A percentile compares a stretch with the other conserved stretches of the same genome.
phyloP scores from a whole-genome alignment of 2,888 invertebrate genomes.

The Mythimna lalbum region DNA sequence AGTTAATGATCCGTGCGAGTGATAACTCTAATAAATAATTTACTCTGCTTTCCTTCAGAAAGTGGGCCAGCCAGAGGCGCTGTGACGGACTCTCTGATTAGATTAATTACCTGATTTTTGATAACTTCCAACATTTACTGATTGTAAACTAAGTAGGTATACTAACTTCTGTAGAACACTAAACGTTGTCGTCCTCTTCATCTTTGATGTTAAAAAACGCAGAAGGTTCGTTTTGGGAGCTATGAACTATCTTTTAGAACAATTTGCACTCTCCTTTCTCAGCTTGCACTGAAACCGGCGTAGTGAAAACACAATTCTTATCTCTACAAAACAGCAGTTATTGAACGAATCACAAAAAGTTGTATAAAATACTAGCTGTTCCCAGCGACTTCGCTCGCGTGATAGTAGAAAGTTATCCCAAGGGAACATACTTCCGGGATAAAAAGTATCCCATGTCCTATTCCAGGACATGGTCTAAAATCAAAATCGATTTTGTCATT shows the following conservation, averaged over 20 bases:
- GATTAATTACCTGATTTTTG: constrained; percentile 53
- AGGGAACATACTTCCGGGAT: no score
- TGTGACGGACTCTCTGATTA: constrained; percentile 63
- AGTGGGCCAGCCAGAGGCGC: constrained; percentile 65
- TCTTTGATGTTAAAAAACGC: no score
- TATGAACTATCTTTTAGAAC: not conserved
- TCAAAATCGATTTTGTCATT: no score
- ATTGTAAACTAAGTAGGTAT: constrained; percentile 7
- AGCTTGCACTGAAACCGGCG: not conserved
- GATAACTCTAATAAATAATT: constrained; percentile 66
- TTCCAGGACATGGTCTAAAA: no score
- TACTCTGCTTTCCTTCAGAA: constrained; percentile 63
- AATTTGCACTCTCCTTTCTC: no score
- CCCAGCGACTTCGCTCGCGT: no score
- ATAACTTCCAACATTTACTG: constrained; percentile 6
- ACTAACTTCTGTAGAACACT: constrained; percentile 17
- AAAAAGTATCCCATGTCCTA: no score
- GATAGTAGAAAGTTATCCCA: no score
- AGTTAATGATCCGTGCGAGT: constrained; percentile 73
- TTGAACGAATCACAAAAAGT: no score
- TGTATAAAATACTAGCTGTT: not conserved
- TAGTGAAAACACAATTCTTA: not conserved
- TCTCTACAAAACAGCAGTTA: not conserved
- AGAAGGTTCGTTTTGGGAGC: not conserved
- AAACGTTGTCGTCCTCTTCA: constrained; percentile 5